Conservation (phyloP, 2,888 invertebrate genomes). For the Lamellibrachia satsuma region DNA sequence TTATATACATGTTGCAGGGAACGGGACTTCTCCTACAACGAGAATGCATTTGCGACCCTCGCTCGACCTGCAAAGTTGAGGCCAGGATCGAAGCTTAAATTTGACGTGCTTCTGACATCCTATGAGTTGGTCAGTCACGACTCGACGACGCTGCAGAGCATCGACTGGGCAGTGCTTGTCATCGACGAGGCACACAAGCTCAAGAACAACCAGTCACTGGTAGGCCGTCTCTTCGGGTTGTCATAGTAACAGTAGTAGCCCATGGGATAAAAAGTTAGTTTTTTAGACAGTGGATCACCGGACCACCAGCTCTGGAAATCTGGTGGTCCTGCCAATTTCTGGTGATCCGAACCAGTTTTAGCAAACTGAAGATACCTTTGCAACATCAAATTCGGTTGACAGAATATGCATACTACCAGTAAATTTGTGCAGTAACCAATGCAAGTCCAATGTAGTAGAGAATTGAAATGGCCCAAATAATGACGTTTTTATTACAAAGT, state of each 20-base stretch:
- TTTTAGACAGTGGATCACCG: too few relatives aligned
- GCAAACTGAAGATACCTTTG: too few relatives aligned
- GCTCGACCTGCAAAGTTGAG: slow-evolving; percentile 37
- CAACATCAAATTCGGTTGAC: too few relatives aligned
- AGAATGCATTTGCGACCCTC: slow-evolving; percentile 35
- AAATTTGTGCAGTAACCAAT: too few relatives aligned
- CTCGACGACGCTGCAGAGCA: slow-evolving; percentile 31
- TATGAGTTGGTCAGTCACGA: slow-evolving; percentile 41
- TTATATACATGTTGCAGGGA: slow-evolving; percentile 38
- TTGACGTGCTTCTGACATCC: slow-evolving; percentile 47
- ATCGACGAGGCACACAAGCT: slow-evolving; percentile 48
- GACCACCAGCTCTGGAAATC: too few relatives aligned
- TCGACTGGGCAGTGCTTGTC: slow-evolving; percentile 44
- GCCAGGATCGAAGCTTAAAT: slow-evolving; percentile 40
- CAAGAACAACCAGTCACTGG: slow-evolving; percentile 46
- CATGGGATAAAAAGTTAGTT: too few relatives aligned
- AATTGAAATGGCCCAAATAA: too few relatives aligned
- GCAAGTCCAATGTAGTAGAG: too few relatives aligned
- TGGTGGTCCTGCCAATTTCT: too few relatives aligned
- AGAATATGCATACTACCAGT: too few relatives aligned
- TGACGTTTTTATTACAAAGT: too few relatives aligned
- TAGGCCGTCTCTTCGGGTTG: slow-evolving; percentile 26
- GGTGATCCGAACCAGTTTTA: too few relatives aligned
- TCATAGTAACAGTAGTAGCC: background rate
- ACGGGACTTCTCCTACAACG: slow-evolving; percentile 44